Base-by-base conservation (phyloP, 2,888 invertebrate genomes). In the Lithophane leautieri region DNA sequence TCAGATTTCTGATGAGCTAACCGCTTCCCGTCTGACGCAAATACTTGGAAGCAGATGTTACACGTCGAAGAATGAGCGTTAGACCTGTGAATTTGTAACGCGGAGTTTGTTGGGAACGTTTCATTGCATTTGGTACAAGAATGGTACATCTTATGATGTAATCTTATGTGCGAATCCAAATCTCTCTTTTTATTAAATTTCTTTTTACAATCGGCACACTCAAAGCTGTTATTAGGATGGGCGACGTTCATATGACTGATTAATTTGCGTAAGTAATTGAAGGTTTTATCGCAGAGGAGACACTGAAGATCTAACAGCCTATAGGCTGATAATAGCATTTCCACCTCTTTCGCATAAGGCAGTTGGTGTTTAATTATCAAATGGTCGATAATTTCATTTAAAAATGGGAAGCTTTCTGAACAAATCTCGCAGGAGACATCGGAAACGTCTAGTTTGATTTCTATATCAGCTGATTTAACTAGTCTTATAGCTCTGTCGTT, bases 371-470 rank as follows among this genome's bases (percentile, higher is more conserved):
- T 91, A 1, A 62, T 62, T 6, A 87, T 90, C 73, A 96, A 90
- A 91, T 96, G 91, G 6, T 84, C 79, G 0, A 89, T 75, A 47
- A 91, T 84, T 58, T 87, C 84, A 8, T 88, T 76, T 2, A 89
- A 68, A 47, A 71, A 70, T 0, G n/a, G 19, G 54, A 89, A 90
- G 0, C 74, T 60, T 67, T 88, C 76, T 2, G 87, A 84, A 79
- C 96, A 96, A 56, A 94, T 68, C 79, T 91, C 89, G 78, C 96
- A 96, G 16, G 79, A 87, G 0, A 94, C 89, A 34, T 93, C 89
- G 0, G 95, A 95, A 6, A 95, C 92, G 69, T 96, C 96, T 4
- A 95, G 89, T 92, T 95, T 95, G 12, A 94, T 91, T 90, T 95
- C 95, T 3, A 89, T 88, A 61, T 95, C 94, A 9, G 89, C 82